Evolutionary conservation across 2,113 vertebrate species (phyloP).

Genomic region (Anoura caudifer): DNA sequence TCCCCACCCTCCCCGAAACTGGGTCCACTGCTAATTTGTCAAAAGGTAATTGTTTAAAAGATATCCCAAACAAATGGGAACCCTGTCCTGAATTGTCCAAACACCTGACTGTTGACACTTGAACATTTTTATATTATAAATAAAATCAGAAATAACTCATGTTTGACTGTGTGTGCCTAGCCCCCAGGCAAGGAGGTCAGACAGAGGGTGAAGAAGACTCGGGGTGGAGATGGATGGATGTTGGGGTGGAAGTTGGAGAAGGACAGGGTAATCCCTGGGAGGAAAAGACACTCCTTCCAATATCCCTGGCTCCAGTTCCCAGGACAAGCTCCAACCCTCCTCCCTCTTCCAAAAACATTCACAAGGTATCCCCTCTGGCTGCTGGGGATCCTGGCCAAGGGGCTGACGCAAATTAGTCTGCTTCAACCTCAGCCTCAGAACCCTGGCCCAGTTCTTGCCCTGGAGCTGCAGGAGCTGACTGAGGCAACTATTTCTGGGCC

Average conservation of each 20-base stretch:
- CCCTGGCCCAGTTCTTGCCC: conserved; percentile 85
- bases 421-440: conserved; percentile 78
- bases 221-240: not conserved
- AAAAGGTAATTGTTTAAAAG: conserved; percentile 90
- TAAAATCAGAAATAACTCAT: conserved; percentile 83
- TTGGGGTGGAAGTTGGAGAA: conserved; percentile 79
- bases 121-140: conserved; percentile 89
- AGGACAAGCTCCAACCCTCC: conserved; percentile 22
- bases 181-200: conserved; percentile 36
- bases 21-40: conserved; percentile 95
- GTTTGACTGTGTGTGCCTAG: conserved; percentile 77
- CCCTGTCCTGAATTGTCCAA: conserved; percentile 85
- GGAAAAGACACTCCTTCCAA: not conserved
- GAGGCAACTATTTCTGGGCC: conserved; percentile 78
- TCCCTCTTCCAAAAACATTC: conserved; percentile 7
- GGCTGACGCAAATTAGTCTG: conserved; percentile 70
- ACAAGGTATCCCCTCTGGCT: conserved; percentile 19
- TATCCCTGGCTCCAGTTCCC: not conserved
- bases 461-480: conserved; percentile 84
- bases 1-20: conserved; percentile 84
- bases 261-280: not conserved
- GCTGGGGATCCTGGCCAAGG: conserved; percentile 53
- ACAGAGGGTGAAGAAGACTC: not conserved
- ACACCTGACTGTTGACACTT: conserved; percentile 89
- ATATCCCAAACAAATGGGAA: conserved; percentile 58